Base-by-base conservation (phyloP, 2,888 invertebrate species). In the Dasypolia templi region DNA sequence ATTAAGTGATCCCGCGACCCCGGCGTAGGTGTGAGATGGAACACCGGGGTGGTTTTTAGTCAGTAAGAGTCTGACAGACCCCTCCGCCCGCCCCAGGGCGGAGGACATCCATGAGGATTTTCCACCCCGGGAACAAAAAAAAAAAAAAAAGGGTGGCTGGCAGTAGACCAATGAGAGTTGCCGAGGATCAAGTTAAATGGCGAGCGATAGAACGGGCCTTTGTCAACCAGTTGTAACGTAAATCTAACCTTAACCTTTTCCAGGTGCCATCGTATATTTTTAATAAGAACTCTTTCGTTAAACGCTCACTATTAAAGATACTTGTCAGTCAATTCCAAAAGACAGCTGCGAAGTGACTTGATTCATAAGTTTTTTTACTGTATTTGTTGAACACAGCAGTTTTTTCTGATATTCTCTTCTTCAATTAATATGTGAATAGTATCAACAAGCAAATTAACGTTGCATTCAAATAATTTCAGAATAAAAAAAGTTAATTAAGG, bases 201-300 rank as follows among this genome's bases (percentile, higher is more conserved):
- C 7, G 2, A 46, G 7, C n/a, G 1, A 26, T 29, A 26, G 12
- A 1, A n/a, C 35, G 6, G 12, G 4, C 3, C 12, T 11, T n/a
- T n/a, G n/a, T n/a, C n/a, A n/a, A n/a, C n/a, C n/a, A n/a, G n/a
- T n/a, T n/a, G n/a, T n/a, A n/a, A n/a, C n/a, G n/a, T n/a, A n/a
- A n/a, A n/a, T n/a, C 35, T 2, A 72, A 71, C 72, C 55, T 72
- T 19, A 61, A 61, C 29, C 49, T 72, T 32, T 55, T 67, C 12
- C 7, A 22, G 3, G 0, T 3, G 5, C 14, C 29, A 51, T 69
- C 42, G 2, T 39, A 29, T 9, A 71, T 4, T 44, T 44, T 71
- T 55, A 5, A 5, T 35, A 9, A 6, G 14, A 39, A 49, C 39
- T 58, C n/a, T 39, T 75, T 46, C 6, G 46, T 39, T 29, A 5